phyloP scores from a whole-genome alignment of 2,888 invertebrate species.

The Anarsia innoxiella region DNA sequence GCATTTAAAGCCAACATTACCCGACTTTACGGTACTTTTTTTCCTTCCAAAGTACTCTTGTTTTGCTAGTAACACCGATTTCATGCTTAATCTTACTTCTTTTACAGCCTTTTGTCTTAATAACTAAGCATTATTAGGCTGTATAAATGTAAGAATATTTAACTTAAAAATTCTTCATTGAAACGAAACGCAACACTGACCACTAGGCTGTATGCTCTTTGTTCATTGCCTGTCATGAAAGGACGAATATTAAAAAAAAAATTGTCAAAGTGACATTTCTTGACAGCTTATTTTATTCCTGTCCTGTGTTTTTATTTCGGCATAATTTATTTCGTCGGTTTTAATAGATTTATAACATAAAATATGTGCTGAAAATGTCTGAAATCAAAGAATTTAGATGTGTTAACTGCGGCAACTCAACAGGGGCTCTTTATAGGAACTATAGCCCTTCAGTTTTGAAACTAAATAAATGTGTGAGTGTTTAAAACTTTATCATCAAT shows the following conservation, averaged over 20 bases:
- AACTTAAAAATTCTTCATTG: no score
- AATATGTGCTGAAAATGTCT: slow-evolving; percentile 21
- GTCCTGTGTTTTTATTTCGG: no score
- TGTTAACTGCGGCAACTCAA: slow-evolving; percentile 80
- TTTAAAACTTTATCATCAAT: neutral
- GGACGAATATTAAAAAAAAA: neutral
- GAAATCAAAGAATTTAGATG: slow-evolving; percentile 58
- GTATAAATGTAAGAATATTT: no score
- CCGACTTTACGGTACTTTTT: no score
- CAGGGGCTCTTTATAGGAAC: slow-evolving; percentile 78
- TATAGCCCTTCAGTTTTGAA: slow-evolving; percentile 84
- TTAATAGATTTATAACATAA: neutral
- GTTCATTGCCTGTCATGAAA: neutral
- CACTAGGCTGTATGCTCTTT: neutral
- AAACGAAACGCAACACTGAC: neutral
- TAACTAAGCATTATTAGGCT: no score
- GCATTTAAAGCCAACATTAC: no score
- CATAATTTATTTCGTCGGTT: no score
- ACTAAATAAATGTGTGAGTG: slow-evolving; percentile 83
- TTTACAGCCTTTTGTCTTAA: no score
- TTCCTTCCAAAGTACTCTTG: no score
- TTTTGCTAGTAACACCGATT: no score
- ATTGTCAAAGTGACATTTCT: neutral
- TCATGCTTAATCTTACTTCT: no score
- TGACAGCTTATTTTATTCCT: neutral